phyloP scores from a whole-genome alignment of 2,797 vertebrate genomes.

The Gadopsis bispinosus region DNA sequence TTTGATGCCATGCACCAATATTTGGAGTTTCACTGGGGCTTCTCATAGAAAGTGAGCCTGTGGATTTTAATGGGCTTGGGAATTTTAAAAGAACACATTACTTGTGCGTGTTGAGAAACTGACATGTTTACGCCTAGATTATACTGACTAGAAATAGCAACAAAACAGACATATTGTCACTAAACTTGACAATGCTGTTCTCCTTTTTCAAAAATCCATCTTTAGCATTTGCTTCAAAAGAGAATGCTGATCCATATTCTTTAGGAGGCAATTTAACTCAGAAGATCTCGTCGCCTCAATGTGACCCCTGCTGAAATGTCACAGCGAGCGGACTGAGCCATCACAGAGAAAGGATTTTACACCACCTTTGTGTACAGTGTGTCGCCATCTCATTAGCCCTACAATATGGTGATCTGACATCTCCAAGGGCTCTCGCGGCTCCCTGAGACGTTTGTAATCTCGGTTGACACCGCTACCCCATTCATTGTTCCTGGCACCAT shows the following conservation, averaged over 20 bases:
- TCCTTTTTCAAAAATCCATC: slow-evolving; percentile 39
- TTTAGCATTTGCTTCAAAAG: slow-evolving; percentile 41
- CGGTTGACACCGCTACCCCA: slow-evolving; percentile 65
- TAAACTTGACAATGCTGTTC: slow-evolving; percentile 48
- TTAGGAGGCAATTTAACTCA: slow-evolving; percentile 41
- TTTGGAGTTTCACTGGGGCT: slow-evolving; percentile 68
- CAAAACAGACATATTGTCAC: slow-evolving; percentile 41
- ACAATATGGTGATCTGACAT: slow-evolving; percentile 78
- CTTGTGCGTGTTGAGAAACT: slow-evolving; percentile 48
- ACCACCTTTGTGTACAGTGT: slow-evolving; percentile 76
- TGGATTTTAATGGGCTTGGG: slow-evolving; percentile 57
- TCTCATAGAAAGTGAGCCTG: slow-evolving; percentile 51
- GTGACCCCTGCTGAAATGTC: slow-evolving; percentile 73
- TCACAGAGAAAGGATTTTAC: slow-evolving; percentile 63
- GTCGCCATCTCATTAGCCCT: slow-evolving; percentile 75
- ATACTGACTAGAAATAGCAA: slow-evolving; percentile 45
- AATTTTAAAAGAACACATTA: slow-evolving; percentile 60
- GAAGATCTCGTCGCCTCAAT: slow-evolving; percentile 63
- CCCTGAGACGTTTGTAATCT: slow-evolving; percentile 76
- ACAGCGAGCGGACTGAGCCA: slow-evolving; percentile 45
- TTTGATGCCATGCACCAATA: slow-evolving; percentile 77
- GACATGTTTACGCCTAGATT: slow-evolving; percentile 64
- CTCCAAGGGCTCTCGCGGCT: slow-evolving; percentile 59
- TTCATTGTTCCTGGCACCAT: slow-evolving; percentile 76
- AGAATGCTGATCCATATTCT: slow-evolving; percentile 27